Conservation (phyloP, 2,113 vertebrate species). For the Lycaon pictus region DNA sequence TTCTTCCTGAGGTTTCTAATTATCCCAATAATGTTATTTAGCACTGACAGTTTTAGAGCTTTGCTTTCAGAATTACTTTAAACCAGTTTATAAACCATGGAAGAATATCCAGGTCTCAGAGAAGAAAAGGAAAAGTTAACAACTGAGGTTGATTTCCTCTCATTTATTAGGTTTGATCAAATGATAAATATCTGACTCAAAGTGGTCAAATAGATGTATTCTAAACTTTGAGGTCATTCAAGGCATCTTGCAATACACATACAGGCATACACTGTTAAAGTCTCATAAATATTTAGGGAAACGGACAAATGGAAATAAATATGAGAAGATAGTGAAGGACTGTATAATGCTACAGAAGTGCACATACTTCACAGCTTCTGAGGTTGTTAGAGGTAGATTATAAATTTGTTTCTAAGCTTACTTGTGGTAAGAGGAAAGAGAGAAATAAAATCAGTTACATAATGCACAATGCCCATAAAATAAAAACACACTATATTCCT, state of each 20-base stretch:
- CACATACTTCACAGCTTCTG: neutral
- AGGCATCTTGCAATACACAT: neutral
- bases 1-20: neutral
- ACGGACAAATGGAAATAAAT: slow-evolving; percentile 6
- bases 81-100: neutral
- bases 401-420: neutral
- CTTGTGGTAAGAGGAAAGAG: neutral
- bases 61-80: slow-evolving; percentile 8
- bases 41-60: neutral
- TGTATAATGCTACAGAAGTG: neutral
- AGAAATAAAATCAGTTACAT: neutral
- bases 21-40: neutral
- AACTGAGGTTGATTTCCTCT: neutral
- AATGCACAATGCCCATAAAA: neutral
- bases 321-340: neutral
- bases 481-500: neutral
- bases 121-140: neutral
- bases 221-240: neutral
- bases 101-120: neutral
- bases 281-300: neutral
- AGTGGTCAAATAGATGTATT: neutral
- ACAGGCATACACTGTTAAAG: neutral
- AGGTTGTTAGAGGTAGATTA: neutral
- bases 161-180: slow-evolving; percentile 22
- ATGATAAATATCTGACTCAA: neutral